Conservation (phyloP, 2,113 vertebrate genomes). For the Eptesicus fuscus region DNA sequence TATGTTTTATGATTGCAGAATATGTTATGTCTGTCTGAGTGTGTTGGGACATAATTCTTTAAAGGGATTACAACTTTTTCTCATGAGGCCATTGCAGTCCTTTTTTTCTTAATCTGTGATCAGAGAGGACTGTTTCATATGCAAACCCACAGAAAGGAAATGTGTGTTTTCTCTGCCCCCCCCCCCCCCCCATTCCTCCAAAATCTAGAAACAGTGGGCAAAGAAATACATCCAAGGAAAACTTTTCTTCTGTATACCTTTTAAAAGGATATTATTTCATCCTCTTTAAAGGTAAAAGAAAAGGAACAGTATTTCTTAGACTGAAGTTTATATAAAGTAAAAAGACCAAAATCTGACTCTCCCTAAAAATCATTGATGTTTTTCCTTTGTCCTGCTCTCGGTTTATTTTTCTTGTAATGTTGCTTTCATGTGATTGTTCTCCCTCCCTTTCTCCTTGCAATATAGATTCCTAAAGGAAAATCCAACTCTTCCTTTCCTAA, state of each 20-base stretch:
- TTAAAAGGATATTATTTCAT: not conserved
- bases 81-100: not conserved
- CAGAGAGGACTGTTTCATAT: not conserved
- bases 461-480: conserved; percentile 97
- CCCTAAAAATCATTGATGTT: conserved; percentile 30
- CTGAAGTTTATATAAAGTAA: conserved; percentile 16
- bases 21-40: conserved; percentile 5
- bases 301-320: conserved; percentile 17
- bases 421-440: conserved; percentile 84
- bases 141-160: not conserved
- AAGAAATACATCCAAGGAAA: not conserved
- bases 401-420: conserved; percentile 76
- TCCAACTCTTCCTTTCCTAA: conserved; percentile 91
- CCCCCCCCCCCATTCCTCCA: accelerated
- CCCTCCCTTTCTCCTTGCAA: conserved; percentile 86
- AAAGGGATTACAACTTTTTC: not conserved
- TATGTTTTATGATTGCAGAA: not conserved
- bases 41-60: not conserved
- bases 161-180: not conserved
- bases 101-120: not conserved
- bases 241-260: not conserved
- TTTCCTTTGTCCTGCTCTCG: conserved; percentile 57
- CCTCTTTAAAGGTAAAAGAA: not conserved
- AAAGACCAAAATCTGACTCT: conserved; percentile 11
- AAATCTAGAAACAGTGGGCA: not conserved